phyloP scores from a whole-genome alignment of 2,888 invertebrate species.

The Trissonchulus sp. region DNA sequence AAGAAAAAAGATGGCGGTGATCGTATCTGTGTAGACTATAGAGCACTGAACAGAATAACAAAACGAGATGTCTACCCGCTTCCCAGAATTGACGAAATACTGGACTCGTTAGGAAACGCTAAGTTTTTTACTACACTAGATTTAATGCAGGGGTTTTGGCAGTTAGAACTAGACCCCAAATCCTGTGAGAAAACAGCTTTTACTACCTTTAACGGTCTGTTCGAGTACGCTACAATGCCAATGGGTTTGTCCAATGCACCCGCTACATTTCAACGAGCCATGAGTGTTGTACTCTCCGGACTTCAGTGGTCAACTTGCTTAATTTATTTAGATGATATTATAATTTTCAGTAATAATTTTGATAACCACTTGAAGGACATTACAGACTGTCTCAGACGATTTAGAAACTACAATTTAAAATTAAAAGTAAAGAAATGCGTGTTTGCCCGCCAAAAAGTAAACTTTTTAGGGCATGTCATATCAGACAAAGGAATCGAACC shows the following conservation, averaged over 20 bases:
- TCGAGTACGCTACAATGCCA: conserved; percentile 34
- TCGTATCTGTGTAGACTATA: neutral
- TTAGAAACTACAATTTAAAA: neutral
- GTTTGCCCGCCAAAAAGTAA: neutral
- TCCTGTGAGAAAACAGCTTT: conserved; percentile 34
- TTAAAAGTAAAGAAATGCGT: conserved; percentile 1
- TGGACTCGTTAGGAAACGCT: conserved; percentile 11
- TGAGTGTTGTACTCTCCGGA: conserved; percentile 12
- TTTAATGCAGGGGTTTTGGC: conserved; percentile 31
- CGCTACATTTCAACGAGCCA: conserved; percentile 35
- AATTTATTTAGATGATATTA: conserved; percentile 24
- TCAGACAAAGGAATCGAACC: neutral
- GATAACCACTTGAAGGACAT: neutral
- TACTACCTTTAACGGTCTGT: conserved; percentile 33
- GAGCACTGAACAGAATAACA: neutral
- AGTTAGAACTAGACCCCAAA: conserved; percentile 27
- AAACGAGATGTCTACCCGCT: conserved; percentile 13
- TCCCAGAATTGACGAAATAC: neutral
- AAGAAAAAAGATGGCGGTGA: conserved; percentile 6
- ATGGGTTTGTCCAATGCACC: conserved; percentile 36
- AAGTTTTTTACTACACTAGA: conserved; percentile 28
- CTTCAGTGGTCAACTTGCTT: neutral
- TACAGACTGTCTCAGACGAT: neutral
- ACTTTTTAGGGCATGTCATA: conserved; percentile 16
- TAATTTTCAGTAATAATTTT: conserved; percentile 12